phyloP scores from a whole-genome alignment of 2,113 vertebrate genomes.

The Pseudopipra pipra region DNA sequence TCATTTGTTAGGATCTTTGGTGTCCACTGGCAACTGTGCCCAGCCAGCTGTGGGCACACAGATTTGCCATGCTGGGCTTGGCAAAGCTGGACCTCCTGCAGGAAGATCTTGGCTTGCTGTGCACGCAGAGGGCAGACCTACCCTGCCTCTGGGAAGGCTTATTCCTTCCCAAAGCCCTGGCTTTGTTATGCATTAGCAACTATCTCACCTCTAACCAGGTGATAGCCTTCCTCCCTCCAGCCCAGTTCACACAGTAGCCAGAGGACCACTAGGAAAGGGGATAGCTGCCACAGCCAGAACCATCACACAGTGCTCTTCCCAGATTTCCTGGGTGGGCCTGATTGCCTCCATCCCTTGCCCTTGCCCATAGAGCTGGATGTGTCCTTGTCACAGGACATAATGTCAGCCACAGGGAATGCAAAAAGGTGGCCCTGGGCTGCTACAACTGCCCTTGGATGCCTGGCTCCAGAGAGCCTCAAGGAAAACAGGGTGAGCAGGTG shows the following conservation, averaged over 20 bases:
- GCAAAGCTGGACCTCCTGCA: not conserved
- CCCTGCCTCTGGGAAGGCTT: rapidly evolving
- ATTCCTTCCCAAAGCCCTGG: not conserved
- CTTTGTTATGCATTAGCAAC: rapidly evolving
- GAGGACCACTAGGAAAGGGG: not conserved
- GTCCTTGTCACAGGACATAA: not conserved
- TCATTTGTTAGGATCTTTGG: not conserved
- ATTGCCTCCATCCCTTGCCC: not conserved
- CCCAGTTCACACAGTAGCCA: not conserved
- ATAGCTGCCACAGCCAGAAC: not conserved
- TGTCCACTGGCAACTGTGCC: not conserved
- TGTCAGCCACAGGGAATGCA: not conserved
- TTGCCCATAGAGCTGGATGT: rapidly evolving
- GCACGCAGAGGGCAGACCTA: not conserved
- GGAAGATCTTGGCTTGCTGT: not conserved
- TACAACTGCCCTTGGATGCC: not conserved
- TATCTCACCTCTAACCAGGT: rapidly evolving
- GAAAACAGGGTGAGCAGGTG: not conserved
- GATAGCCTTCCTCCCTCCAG: not conserved
- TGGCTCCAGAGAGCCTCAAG: not conserved
- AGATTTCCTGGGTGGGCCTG: not conserved
- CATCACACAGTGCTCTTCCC: not conserved
- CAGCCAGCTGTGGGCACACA: not conserved
- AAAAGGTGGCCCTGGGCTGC: not conserved
- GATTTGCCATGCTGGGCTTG: not conserved